These are phyloP conservation scores for Caenorhabditis becei DNA, from an alignment of 2,888 invertebrate species.

Conservation along the genomic window DNA sequence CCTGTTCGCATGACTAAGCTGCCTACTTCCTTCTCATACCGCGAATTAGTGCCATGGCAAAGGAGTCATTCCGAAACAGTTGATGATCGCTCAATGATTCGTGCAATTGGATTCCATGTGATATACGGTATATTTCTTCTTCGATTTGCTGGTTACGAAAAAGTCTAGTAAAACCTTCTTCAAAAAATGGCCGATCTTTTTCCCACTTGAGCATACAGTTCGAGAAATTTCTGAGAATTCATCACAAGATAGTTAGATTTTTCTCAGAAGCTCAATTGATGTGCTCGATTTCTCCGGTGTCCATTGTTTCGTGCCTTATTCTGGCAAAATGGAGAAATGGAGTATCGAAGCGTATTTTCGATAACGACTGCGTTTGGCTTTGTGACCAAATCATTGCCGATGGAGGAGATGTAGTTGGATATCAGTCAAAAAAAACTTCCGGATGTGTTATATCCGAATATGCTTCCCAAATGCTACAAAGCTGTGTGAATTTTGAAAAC, in stretches of 20 bases:
- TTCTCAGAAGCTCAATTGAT: slow-evolving; percentile 73
- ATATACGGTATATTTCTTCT: slow-evolving; percentile 65
- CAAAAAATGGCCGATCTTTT: neutral
- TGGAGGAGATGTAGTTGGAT: slow-evolving; percentile 70
- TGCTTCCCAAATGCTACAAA: slow-evolving; percentile 23
- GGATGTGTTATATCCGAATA: slow-evolving; percentile 45
- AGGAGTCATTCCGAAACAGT: slow-evolving; percentile 62
- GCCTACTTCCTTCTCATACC: slow-evolving; percentile 67
- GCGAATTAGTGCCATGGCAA: slow-evolving; percentile 79
- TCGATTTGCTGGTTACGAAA: too few species aligned
- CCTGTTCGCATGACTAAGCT: slow-evolving; percentile 57
- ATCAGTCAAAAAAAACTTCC: slow-evolving; percentile 22
- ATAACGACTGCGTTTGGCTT: slow-evolving; percentile 64
- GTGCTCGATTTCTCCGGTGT: slow-evolving; percentile 71
- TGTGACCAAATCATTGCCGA: slow-evolving; percentile 59
- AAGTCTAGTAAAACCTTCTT: too few species aligned
- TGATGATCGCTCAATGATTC: slow-evolving; percentile 74
- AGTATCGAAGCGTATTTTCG: slow-evolving; percentile 43
- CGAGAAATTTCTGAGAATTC: too few species aligned
- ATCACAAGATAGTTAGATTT: too few species aligned
- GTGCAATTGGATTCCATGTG: slow-evolving; percentile 78
- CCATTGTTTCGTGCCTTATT: slow-evolving; percentile 71
- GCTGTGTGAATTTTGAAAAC: slow-evolving; percentile 27
- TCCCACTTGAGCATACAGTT: too few species aligned
- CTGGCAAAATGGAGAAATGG: slow-evolving; percentile 70